Conservation (phyloP, 2,888 invertebrate genomes). For the Pharmacophagus antenor region DNA sequence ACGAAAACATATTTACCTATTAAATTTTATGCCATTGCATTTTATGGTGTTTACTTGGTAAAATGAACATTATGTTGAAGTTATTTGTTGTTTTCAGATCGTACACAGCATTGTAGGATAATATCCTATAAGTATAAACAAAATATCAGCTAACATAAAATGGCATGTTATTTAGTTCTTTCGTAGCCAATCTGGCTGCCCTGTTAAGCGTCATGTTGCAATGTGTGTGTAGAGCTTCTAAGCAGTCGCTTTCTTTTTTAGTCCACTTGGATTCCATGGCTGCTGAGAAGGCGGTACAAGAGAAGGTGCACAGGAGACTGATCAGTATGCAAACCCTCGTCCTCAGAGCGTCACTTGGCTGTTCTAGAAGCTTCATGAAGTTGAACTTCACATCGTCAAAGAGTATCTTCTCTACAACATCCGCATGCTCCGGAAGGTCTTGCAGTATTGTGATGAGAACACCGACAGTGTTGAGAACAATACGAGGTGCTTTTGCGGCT, state of each 20-base stretch:
- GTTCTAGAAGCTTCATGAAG: constrained; percentile 80
- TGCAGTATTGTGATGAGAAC: constrained; percentile 87
- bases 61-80: too few species aligned
- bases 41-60: too few species aligned
- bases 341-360: constrained; percentile 79
- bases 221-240: constrained; percentile 83
- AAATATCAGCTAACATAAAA: constrained; percentile 54
- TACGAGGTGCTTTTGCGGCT: constrained; percentile 80
- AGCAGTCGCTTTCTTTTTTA: constrained; percentile 76
- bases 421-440: constrained; percentile 87
- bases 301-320: constrained; percentile 84
- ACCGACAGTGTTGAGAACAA: constrained; percentile 86
- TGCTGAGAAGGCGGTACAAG: constrained; percentile 82
- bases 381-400: constrained; percentile 75
- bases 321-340: constrained; percentile 87
- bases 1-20: too few species aligned
- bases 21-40: too few species aligned
- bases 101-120: not conserved
- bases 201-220: constrained; percentile 83
- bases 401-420: constrained; percentile 87
- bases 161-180: constrained; percentile 78
- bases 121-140: not conserved
- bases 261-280: constrained; percentile 82
- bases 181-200: constrained; percentile 78
- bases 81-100: too few species aligned